phyloP scores from a whole-genome alignment of 2,888 invertebrate genomes.

The Athetis lepigone region DNA sequence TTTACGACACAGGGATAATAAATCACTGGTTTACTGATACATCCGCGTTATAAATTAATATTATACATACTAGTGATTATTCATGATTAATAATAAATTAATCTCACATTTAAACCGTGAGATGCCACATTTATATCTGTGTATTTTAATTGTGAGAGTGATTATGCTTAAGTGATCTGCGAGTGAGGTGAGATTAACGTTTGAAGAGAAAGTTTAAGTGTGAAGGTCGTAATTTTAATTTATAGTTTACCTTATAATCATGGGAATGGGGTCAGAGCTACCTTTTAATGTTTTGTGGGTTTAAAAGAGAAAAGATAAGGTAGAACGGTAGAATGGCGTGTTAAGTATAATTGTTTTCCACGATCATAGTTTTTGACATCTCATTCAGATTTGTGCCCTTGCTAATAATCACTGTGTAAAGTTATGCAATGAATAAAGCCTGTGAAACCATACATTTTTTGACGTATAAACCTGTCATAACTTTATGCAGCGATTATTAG shows the following conservation, averaged over 20 bases:
- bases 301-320: conserved; percentile 17
- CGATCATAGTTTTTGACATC: conserved; percentile 5
- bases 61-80: conserved; percentile 41
- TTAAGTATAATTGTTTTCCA: background rate
- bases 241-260: conserved; percentile 23
- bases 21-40: conserved; percentile 57
- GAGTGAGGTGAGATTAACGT: conserved; percentile 2
- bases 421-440: too few relatives aligned
- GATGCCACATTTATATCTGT: conserved; percentile 35
- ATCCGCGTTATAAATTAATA: conserved; percentile 61
- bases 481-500: too few relatives aligned
- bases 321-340: background rate
- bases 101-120: conserved; percentile 29
- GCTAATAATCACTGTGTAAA: background rate
- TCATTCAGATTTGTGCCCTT: background rate
- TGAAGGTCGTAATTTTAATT: conserved; percentile 44
- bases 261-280: conserved; percentile 36
- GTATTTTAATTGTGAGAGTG: conserved; percentile 35
- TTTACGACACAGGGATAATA: conserved; percentile 47
- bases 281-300: conserved; percentile 9
- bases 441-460: too few relatives aligned
- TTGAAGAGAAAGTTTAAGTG: conserved; percentile 43
- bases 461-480: too few relatives aligned
- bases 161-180: conserved; percentile 20
- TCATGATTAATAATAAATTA: conserved; percentile 49